Conservation (phyloP, 2,888 invertebrate species). For the Abrostola triplasia region DNA sequence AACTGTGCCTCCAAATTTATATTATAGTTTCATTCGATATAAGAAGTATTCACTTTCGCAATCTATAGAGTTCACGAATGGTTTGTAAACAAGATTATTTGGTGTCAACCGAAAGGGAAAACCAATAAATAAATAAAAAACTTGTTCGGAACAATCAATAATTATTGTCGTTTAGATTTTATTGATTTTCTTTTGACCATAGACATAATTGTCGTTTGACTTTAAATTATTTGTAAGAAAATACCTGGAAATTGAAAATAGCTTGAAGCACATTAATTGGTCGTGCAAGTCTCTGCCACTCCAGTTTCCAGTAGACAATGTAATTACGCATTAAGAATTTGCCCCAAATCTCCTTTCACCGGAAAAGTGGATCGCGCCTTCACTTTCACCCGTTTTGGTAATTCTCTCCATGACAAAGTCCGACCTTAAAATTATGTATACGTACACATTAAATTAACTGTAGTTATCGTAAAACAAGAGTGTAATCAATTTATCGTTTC, state of each 20-base stretch:
- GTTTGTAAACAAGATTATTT: constrained; percentile 1
- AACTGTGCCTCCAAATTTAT: no score
- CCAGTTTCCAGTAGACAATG: constrained; percentile 20
- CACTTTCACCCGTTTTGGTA: constrained; percentile 44
- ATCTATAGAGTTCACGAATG: not conserved
- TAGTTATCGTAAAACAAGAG: constrained; percentile 22
- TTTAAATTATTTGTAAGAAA: no score
- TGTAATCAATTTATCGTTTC: constrained; percentile 24
- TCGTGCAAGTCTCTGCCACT: not conserved
- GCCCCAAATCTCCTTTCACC: constrained; percentile 50
- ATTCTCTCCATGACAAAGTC: constrained; percentile 17
- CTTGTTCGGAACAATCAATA: not conserved
- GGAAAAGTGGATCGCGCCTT: constrained; percentile 30
- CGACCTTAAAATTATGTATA: constrained; percentile 6
- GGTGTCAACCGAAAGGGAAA: constrained; percentile 3
- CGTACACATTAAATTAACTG: constrained; percentile 4
- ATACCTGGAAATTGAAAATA: not conserved
- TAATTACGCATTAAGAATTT: constrained; percentile 44
- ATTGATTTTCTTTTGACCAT: not conserved
- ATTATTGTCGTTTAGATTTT: not conserved
- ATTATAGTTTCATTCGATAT: no score
- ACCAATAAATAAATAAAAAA: not conserved
- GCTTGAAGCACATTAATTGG: not conserved
- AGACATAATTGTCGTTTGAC: no score
- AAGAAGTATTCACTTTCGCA: not conserved